Conservation (phyloP, 2,113 vertebrate genomes). For the Colius striatus region DNA sequence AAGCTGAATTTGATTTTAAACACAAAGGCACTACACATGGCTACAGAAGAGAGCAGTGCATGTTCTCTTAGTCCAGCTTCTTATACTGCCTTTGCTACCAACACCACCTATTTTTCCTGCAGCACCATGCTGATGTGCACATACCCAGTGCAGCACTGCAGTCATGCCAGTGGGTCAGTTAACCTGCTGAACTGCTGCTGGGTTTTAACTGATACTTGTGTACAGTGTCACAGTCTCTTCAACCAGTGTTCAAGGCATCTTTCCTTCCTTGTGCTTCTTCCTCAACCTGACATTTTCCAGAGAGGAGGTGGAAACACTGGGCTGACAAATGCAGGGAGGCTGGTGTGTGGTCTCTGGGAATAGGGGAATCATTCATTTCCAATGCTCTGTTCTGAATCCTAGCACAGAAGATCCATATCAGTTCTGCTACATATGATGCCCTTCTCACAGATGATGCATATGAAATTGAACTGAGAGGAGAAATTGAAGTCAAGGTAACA, state of each 20-base stretch:
- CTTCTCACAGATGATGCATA: constrained; percentile 85
- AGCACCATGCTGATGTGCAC: background rate
- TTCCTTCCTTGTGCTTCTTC: background rate
- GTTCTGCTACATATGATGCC: constrained; percentile 84
- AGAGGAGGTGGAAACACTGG: background rate
- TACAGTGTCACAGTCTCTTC: too few relatives aligned
- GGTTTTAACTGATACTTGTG: fast-evolving
- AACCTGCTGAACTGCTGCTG: background rate
- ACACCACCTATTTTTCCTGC: background rate
- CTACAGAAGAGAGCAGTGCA: background rate
- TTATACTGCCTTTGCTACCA: background rate
- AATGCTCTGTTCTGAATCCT: background rate
- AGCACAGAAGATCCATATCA: constrained; percentile 91
- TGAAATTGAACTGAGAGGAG: constrained; percentile 86
- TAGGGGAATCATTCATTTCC: background rate
- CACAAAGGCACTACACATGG: background rate
- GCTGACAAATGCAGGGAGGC: background rate
- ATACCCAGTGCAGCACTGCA: background rate
- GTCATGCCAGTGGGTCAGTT: background rate
- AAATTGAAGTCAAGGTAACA: constrained; percentile 90
- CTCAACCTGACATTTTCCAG: background rate
- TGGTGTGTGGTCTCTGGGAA: background rate
- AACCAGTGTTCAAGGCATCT: background rate
- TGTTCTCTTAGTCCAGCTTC: background rate
- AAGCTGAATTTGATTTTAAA: background rate